Evolutionary conservation across 2,888 invertebrate genomes (phyloP), one percentile per base, ranked within the genome.

Genomic region (Hirtodrosophila alboralis): DNA sequence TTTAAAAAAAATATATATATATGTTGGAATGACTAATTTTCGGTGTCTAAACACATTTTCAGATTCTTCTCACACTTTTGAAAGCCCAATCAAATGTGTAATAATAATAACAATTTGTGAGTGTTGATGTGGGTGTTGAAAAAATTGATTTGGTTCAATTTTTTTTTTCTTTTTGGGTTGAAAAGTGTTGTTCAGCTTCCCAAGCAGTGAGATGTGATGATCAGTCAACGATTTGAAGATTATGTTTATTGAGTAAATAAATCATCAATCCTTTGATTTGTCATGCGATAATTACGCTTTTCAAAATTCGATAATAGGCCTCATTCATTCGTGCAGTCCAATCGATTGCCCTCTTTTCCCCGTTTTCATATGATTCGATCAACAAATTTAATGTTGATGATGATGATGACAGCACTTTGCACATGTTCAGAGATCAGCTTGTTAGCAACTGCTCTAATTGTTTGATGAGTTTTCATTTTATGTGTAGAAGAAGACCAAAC

Each of bases 241-340:
- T 80, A 76, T 79, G 63, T 86, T 85, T 86, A 76, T 84, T 70
- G 77, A 73, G 66, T 84, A 80, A 86, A 86, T 76, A 80, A 66
- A 34, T 61, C 63, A 73, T 73, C 63, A 30, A 61, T 38, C 66
- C 74, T 73, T 80, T 84, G 77, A 76, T 84, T 84, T 80, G 86
- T 79, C 79, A 80, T 62, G 84, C 59, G 86, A 84, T 80, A 80
- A 86, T 86, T 84, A 86, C 67, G 84, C 70, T 80, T 84, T 84
- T 84, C 86, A 80, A 86, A 69, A 57, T 63, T 63, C 86, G 74
- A 86, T 80, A 80, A 80, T 80, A 80, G 79, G 79, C 79, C 57
- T 84, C 81, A 80, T 86, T 80, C 75, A 84, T 10, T 6, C 21
- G 7, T 16, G 30, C 30, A 37, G 28, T 23, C 13, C 48, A 41